Evolutionary conservation across 2,888 invertebrate genomes (phyloP).

Genomic region (Leucophenga maculata): DNA sequence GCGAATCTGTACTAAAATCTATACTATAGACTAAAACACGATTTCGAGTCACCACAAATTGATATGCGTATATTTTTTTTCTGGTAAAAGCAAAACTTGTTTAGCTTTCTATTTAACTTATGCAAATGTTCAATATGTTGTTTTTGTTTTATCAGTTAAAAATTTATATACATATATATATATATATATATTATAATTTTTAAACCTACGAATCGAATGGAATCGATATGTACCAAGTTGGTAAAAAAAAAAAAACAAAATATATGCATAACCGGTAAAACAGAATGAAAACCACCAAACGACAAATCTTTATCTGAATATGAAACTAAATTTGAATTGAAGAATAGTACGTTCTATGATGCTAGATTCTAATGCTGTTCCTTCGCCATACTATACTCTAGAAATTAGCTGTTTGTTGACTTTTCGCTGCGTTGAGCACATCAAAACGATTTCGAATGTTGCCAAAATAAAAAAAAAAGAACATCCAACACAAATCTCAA

Average conservation of each 20-base stretch:
- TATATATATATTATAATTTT: conserved; percentile 19
- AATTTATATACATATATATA: conserved; percentile 32
- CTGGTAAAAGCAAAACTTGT: conserved; percentile 64
- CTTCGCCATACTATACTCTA: background rate
- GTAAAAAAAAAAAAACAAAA: conserved; percentile 24
- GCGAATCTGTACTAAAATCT: background rate
- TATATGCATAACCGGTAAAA: conserved; percentile 60
- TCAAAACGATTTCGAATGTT: no score
- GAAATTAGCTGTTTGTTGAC: background rate
- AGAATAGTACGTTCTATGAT: background rate
- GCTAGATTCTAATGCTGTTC: no score
- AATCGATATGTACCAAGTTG: no score
- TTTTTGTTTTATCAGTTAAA: conserved; percentile 51
- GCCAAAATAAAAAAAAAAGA: background rate
- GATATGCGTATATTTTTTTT: conserved; percentile 4
- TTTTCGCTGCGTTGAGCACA: no score
- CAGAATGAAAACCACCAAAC: conserved; percentile 48
- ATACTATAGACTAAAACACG: background rate
- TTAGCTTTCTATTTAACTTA: conserved; percentile 64
- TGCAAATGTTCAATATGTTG: conserved; percentile 51
- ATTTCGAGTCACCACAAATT: background rate
- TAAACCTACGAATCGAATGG: conserved; percentile 19
- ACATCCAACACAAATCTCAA: background rate
- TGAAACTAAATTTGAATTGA: background rate
- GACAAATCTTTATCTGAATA: conserved; percentile 32